These are phyloP conservation scores for Colletes latitarsis DNA, from an alignment of 1,140 invertebrate species.

Conservation along the genomic window DNA sequence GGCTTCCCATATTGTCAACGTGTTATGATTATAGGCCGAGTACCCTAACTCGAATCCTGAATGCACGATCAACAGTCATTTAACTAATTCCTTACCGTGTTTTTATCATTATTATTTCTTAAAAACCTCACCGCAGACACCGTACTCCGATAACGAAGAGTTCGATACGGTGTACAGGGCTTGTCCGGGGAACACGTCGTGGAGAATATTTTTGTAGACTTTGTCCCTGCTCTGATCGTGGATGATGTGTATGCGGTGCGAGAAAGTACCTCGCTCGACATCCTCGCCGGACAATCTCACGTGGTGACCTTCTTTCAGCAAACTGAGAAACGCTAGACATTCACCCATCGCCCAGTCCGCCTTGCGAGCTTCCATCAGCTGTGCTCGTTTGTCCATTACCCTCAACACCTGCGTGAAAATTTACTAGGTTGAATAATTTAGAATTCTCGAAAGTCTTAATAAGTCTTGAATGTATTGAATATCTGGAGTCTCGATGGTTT, in stretches of 20 bases:
- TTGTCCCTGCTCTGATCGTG: constrained; percentile 91
- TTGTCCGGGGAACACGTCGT: constrained; percentile 87
- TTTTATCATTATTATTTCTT: background rate
- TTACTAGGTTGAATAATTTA: too few species aligned
- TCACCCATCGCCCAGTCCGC: constrained; percentile 94
- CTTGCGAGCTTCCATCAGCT: constrained; percentile 85
- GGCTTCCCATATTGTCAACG: constrained; percentile 93
- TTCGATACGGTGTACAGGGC: constrained; percentile 90
- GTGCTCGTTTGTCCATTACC: constrained; percentile 84
- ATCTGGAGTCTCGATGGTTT: too few species aligned
- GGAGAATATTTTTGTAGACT: constrained; percentile 83
- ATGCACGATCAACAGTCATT: constrained; percentile 5
- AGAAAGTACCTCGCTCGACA: constrained; percentile 93
- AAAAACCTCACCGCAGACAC: constrained; percentile 82
- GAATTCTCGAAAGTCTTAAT: too few species aligned
- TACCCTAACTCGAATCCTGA: constrained; percentile 92
- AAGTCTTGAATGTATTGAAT: too few species aligned
- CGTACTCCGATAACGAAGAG: constrained; percentile 91
- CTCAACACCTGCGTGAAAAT: constrained; percentile 82
- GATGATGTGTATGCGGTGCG: constrained; percentile 89
- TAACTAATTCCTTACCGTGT: background rate
- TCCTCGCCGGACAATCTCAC: constrained; percentile 91
- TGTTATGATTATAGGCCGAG: constrained; percentile 90
- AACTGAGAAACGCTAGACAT: constrained; percentile 90
- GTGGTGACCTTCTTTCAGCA: constrained; percentile 84